Conservation (phyloP, 2,888 invertebrate genomes). For the Hypselothyrea guttata region DNA sequence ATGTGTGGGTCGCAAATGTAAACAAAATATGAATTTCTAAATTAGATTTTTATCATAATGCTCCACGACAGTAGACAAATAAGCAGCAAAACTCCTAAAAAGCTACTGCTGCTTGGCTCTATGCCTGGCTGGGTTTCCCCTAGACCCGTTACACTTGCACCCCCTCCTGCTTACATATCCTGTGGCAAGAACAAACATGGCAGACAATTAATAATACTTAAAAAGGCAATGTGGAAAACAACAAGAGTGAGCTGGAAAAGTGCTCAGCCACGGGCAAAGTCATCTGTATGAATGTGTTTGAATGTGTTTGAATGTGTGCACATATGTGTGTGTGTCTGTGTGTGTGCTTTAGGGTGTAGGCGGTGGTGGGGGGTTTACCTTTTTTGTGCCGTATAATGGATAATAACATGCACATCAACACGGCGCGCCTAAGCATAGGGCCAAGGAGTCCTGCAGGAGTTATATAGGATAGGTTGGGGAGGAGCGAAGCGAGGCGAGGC, state of each 20-base stretch:
- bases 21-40: conserved; percentile 58
- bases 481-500: conserved; percentile 26
- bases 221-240: conserved; percentile 58
- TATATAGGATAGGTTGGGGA: background rate
- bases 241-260: conserved; percentile 12
- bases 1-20: conserved; percentile 30
- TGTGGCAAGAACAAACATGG: conserved; percentile 62
- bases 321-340: conserved; percentile 1
- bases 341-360: background rate
- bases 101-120: conserved; percentile 11
- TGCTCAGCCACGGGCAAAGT: too few relatives aligned
- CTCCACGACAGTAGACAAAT: conserved; percentile 47
- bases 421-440: conserved; percentile 49
- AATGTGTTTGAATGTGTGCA: conserved; percentile 1
- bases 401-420: conserved; percentile 65
- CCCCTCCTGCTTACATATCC: conserved; percentile 34
- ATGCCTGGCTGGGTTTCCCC: background rate
- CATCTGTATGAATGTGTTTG: background rate
- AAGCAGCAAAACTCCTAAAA: conserved; percentile 27
- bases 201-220: conserved; percentile 78
- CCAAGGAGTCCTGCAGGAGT: conserved; percentile 11
- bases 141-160: background rate
- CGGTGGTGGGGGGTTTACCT: background rate
- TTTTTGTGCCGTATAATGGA: conserved; percentile 48
- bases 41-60: conserved; percentile 54